These are phyloP conservation scores for Nanger granti DNA, from an alignment of 2,113 vertebrate species.

Conservation along the genomic window DNA sequence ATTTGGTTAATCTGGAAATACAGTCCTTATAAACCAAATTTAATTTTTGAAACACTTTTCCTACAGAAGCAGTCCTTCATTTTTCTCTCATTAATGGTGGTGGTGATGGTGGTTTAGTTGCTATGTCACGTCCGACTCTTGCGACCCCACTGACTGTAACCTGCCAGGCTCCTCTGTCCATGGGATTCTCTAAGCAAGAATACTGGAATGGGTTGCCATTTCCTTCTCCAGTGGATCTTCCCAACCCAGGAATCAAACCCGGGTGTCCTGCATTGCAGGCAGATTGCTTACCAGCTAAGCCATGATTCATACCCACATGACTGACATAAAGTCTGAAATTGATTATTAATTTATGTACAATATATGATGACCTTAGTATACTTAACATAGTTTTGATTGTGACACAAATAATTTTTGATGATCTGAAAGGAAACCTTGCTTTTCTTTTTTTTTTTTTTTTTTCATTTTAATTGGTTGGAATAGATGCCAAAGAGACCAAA, in stretches of 20 bases:
- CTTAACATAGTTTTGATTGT: background rate
- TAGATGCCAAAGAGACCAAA: background rate
- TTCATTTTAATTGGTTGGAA: background rate
- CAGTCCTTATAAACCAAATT: background rate
- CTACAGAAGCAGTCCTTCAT: background rate
- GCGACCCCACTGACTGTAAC: background rate
- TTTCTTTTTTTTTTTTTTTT: background rate
- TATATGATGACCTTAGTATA: background rate
- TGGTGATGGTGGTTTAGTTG: rapidly evolving
- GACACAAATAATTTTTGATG: background rate
- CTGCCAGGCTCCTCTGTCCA: background rate
- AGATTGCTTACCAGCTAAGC: background rate
- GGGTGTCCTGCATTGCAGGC: background rate
- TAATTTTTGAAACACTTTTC: background rate
- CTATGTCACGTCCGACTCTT: background rate
- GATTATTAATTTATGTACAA: background rate
- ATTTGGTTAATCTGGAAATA: background rate
- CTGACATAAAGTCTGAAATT: background rate
- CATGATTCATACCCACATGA: background rate
- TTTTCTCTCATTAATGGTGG: background rate
- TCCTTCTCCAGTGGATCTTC: background rate
- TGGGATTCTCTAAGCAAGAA: background rate
- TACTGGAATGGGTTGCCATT: background rate
- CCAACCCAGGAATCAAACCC: background rate
- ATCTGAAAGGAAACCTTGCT: background rate